Percentiles rank a stretch among this genome's conserved stretches.
Conservation (phyloP, 1,140 invertebrate genomes). For the Hyposmocoma kahamanoa region DNA sequence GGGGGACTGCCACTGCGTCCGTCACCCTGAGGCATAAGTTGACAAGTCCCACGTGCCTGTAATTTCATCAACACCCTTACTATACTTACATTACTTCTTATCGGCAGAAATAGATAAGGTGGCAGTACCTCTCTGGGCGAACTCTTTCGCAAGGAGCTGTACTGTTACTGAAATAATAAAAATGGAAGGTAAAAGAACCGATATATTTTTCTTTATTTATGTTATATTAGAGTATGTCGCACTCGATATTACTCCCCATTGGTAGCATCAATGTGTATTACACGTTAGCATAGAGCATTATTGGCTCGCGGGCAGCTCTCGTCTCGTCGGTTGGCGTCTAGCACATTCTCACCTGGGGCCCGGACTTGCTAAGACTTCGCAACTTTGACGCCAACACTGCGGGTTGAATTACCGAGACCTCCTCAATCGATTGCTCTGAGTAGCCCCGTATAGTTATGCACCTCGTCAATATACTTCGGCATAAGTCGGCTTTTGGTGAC, state of each 20-base stretch:
- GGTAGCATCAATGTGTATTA: background rate
- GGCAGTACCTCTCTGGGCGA: too few species aligned
- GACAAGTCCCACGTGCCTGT: too few species aligned
- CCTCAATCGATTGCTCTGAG: constrained; percentile 39
- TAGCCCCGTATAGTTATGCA: background rate
- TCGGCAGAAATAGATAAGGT: too few species aligned
- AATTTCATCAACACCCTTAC: too few species aligned
- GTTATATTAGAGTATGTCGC: background rate
- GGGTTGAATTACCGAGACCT: constrained; percentile 37
- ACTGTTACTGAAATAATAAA: background rate
- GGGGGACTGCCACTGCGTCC: too few species aligned
- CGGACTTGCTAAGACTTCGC: constrained; percentile 61
- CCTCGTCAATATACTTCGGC: background rate
- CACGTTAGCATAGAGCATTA: constrained; percentile 25
- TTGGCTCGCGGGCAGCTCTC: constrained; percentile 40
- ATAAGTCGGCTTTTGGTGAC: too few species aligned
- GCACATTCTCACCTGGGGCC: constrained; percentile 64
- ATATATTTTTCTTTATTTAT: background rate
- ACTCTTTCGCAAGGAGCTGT: background rate
- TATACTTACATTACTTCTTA: too few species aligned
- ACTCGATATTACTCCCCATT: background rate
- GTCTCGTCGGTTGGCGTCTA: constrained; percentile 43
- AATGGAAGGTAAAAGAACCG: background rate
- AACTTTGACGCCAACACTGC: constrained; percentile 52
- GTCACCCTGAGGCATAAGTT: too few species aligned